phyloP scores from a whole-genome alignment of 1,140 invertebrate species.

The Daktulosphaira vitifoliae region DNA sequence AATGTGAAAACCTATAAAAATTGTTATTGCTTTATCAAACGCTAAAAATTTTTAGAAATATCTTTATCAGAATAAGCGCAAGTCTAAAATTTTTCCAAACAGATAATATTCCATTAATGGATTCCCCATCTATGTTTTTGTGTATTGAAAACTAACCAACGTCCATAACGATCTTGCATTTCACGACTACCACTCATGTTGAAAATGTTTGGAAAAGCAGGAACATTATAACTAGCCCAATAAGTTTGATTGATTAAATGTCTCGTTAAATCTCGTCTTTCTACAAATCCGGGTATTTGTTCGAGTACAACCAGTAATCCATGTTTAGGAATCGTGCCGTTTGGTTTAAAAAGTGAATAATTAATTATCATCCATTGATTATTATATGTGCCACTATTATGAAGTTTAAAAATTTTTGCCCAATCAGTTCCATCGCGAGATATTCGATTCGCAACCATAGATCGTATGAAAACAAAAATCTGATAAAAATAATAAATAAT shows the following conservation, averaged over 20 bases:
- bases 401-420: constrained; percentile 52
- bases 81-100: too few relatives aligned
- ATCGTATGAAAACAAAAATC: constrained; percentile 67
- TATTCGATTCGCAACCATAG: constrained; percentile 76
- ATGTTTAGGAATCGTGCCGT: background rate
- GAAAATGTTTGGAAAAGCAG: constrained; percentile 58
- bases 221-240: constrained; percentile 67
- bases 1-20: constrained; percentile 12
- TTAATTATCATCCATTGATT: constrained; percentile 64
- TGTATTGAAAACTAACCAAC: background rate
- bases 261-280: constrained; percentile 26
- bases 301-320: background rate
- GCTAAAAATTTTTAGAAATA: too few relatives aligned
- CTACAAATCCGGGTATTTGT: constrained; percentile 20
- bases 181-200: constrained; percentile 53
- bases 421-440: constrained; percentile 61
- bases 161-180: constrained; percentile 37
- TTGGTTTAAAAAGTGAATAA: background rate
- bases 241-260: constrained; percentile 47
- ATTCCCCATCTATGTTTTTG: too few relatives aligned
- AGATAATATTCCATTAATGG: too few relatives aligned
- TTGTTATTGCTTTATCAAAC: too few relatives aligned
- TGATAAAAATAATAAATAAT: constrained; percentile 36
- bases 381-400: constrained; percentile 75
- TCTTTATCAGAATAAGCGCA: too few relatives aligned